Evolutionary conservation across 1,140 invertebrate species (phyloP).

Genomic region (Elymnias hypermnestra): DNA sequence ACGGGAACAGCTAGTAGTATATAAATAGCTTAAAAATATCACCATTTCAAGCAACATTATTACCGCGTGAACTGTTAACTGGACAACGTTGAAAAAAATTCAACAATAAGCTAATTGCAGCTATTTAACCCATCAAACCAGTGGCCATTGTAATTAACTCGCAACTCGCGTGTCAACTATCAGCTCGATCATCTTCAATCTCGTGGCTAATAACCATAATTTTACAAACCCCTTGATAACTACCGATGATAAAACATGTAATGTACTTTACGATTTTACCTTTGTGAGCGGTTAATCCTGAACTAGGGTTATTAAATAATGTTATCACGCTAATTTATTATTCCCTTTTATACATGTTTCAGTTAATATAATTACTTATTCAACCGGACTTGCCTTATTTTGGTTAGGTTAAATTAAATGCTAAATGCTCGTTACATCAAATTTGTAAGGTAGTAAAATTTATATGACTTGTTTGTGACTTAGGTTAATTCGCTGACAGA

Average conservation of each 20-base stretch:
- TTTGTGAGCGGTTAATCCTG: constrained; percentile 2
- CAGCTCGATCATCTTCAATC: constrained; percentile 4
- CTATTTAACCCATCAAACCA: background rate
- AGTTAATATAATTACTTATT: background rate
- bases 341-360: background rate
- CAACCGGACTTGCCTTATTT: background rate
- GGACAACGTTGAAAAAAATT: background rate
- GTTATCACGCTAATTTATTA: constrained; percentile 7
- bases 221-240: constrained; percentile 10
- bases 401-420: background rate
- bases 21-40: too few species aligned
- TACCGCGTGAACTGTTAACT: too few species aligned
- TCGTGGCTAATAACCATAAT: constrained; percentile 20
- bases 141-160: background rate
- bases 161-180: constrained; percentile 10
- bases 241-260: constrained; percentile 10
- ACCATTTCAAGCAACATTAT: background rate
- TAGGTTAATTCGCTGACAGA: too few species aligned
- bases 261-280: constrained; percentile 4
- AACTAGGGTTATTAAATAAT: constrained; percentile 6
- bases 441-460: background rate
- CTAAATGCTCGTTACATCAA: background rate
- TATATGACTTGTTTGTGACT: background rate
- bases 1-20: too few species aligned
- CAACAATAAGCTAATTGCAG: background rate